Evolutionary conservation across 2,113 vertebrate genomes (phyloP).

Genomic region (Mustela nigripes): DNA sequence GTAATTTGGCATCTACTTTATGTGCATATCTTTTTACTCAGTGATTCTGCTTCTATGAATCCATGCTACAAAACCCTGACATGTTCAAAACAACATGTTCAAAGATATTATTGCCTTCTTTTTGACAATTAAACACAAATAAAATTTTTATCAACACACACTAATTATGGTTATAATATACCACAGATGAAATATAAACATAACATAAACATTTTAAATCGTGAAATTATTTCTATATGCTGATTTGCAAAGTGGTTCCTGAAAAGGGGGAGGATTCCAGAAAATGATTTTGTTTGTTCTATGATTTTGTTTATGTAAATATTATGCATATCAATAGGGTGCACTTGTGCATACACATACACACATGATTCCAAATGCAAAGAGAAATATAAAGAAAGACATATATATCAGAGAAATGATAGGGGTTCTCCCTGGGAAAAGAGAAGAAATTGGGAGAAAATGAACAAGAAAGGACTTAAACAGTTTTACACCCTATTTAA

Average conservation of each 20-base stretch:
- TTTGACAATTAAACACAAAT: neutral
- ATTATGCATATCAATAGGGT: neutral
- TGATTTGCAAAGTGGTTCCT: neutral
- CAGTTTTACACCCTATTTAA: neutral
- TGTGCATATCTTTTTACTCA: neutral
- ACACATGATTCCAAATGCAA: neutral
- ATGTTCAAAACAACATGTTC: neutral
- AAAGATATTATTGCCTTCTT: neutral
- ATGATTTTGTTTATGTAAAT: neutral
- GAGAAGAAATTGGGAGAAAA: neutral
- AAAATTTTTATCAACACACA: neutral
- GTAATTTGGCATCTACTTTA: neutral
- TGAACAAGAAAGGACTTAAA: neutral
- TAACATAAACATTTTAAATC: neutral
- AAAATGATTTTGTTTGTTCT: neutral
- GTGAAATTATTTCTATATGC: neutral
- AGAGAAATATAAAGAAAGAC: neutral
- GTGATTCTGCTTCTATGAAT: neutral
- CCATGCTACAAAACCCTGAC: neutral
- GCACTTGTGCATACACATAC: neutral
- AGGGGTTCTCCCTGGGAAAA: neutral
- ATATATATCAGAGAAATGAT: neutral
- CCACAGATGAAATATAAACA: neutral
- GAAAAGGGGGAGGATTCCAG: neutral
- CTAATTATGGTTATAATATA: neutral